phyloP scores from a whole-genome alignment of 1,140 invertebrate species.

The Drosophila oshimai region DNA sequence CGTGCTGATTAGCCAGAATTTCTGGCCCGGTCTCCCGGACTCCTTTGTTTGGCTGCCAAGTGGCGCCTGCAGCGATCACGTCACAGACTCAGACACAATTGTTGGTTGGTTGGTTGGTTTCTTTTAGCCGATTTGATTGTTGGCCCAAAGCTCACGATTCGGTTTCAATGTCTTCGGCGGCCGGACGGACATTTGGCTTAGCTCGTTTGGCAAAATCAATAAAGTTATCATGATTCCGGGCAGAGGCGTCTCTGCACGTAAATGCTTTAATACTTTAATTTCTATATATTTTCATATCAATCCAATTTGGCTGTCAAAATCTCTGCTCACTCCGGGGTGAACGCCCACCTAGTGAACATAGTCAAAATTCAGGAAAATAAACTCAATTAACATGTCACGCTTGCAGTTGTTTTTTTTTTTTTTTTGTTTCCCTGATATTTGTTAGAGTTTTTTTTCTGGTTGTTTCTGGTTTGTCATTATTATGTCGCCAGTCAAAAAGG shows the following conservation, averaged over 20 bases:
- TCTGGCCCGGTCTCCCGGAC: conserved; percentile 52
- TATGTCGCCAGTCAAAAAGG: conserved; percentile 71
- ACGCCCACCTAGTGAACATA: conserved; percentile 63
- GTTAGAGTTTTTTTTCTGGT: conserved; percentile 2
- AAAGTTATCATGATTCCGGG: conserved; percentile 69
- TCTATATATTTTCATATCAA: conserved; percentile 49
- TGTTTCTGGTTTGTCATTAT: conserved; percentile 63
- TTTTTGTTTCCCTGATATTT: conserved; percentile 6
- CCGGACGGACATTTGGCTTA: background rate
- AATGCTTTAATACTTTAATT: conserved; percentile 58
- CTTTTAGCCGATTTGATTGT: conserved; percentile 59
- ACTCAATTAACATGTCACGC: conserved; percentile 79
- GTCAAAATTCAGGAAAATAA: conserved; percentile 46
- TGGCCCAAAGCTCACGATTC: conserved; percentile 66
- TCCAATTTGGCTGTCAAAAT: conserved; percentile 68
- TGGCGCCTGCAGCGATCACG: conserved; percentile 78
- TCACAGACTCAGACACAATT: conserved; percentile 65
- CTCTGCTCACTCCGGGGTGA: conserved; percentile 37
- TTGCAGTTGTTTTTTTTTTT: conserved; percentile 61
- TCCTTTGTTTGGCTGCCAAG: conserved; percentile 75
- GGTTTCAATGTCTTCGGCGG: conserved; percentile 66
- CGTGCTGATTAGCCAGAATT: conserved; percentile 77
- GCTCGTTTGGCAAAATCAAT: conserved; percentile 72
- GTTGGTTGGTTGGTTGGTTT: conserved; percentile 69
- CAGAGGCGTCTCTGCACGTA: conserved; percentile 52